Percentiles rank a stretch among this genome's conserved stretches.
Evolutionary conservation across 2,888 invertebrate genomes (phyloP).

Genomic region (Mythimna lalbum): DNA sequence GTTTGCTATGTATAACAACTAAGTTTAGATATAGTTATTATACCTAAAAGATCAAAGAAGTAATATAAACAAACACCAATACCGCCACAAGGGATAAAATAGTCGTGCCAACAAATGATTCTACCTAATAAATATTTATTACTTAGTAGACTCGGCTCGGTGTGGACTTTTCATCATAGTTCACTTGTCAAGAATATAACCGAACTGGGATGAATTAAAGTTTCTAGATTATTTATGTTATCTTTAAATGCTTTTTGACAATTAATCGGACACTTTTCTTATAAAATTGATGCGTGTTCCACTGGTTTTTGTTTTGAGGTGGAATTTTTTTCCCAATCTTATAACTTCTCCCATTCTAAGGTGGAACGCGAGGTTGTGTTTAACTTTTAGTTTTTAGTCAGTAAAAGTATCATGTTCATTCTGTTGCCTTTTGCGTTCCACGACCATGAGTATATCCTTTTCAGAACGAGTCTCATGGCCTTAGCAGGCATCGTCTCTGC

Average conservation of each 20-base stretch:
- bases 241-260: background rate
- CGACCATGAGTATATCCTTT: too few relatives aligned
- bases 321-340: too few relatives aligned
- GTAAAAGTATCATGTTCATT: too few relatives aligned
- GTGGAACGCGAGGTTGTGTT: too few relatives aligned
- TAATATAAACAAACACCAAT: background rate
- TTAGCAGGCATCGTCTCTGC: too few relatives aligned
- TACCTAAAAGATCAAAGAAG: slow-evolving; percentile 13
- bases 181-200: slow-evolving; percentile 42
- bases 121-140: slow-evolving; percentile 60
- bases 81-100: slow-evolving; percentile 10
- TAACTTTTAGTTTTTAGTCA: too few relatives aligned
- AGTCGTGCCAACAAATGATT: slow-evolving; percentile 33
- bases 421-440: too few relatives aligned
- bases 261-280: background rate
- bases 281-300: background rate
- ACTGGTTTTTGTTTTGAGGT: too few relatives aligned
- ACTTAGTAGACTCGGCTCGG: slow-evolving; percentile 38
- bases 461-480: too few relatives aligned
- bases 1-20: background rate
- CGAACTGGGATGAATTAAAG: slow-evolving; percentile 33
- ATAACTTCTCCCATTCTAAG: too few relatives aligned
- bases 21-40: background rate
- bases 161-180: slow-evolving; percentile 43
- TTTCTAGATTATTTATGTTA: slow-evolving; percentile 15